These are phyloP conservation scores for Eleginops maclovinus DNA, from an alignment of 2,113 vertebrate genomes.

Conservation along the genomic window DNA sequence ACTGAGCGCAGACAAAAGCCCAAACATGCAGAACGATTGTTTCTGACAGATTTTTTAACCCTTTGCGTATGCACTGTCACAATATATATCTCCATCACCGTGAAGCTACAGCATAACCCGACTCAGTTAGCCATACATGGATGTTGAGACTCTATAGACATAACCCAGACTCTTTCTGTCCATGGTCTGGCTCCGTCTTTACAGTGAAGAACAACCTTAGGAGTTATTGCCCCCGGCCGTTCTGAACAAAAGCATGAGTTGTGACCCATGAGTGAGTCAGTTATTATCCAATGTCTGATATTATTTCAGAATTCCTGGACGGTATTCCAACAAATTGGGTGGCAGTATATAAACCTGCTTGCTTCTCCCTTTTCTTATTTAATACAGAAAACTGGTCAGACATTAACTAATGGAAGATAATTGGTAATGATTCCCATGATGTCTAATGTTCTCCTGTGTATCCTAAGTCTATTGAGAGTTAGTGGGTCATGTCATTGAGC, in stretches of 20 bases:
- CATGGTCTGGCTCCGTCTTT: conserved; percentile 32
- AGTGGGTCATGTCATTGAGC: background rate
- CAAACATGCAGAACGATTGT: conserved; percentile 3
- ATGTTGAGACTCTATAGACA: conserved; percentile 32
- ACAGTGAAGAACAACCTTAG: background rate
- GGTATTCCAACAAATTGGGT: conserved; percentile 26
- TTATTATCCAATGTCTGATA: conserved; percentile 13
- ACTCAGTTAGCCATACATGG: conserved; percentile 31
- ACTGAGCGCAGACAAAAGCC: conserved; percentile 12
- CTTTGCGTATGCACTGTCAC: background rate
- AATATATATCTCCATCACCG: conserved; percentile 20
- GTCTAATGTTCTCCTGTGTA: background rate
- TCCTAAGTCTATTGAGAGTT: background rate
- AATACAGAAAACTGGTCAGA: background rate
- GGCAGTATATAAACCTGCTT: conserved; percentile 1
- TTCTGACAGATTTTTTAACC: conserved; percentile 22
- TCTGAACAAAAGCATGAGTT: conserved; percentile 15
- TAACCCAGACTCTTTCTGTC: conserved; percentile 25
- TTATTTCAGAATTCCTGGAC: conserved; percentile 13
- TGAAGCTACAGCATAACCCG: conserved; percentile 16
- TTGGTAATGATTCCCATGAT: background rate
- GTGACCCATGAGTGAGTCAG: conserved; percentile 8
- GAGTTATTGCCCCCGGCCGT: conserved; percentile 23
- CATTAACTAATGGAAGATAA: background rate
- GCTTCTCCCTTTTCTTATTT: background rate